A percentile compares a stretch with the other conserved stretches of the same genome.
Evolutionary conservation across 2,797 vertebrate genomes (phyloP).

Genomic region (Protonibea diacanthus): DNA sequence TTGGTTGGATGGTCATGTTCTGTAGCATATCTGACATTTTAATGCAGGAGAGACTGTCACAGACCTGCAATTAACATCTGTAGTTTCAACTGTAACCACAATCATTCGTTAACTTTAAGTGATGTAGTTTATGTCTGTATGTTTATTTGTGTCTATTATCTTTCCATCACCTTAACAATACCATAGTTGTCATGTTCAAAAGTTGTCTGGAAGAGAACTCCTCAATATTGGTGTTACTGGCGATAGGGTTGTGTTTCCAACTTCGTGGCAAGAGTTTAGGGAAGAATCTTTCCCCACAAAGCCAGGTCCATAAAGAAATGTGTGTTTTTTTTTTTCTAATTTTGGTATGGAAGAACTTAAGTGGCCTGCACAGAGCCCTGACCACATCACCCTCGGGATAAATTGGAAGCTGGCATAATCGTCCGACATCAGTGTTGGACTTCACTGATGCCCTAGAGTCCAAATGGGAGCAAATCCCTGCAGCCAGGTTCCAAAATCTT

Average conservation of each 20-base stretch:
- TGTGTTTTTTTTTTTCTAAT: neutral
- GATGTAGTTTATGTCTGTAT: neutral
- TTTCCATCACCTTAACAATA: neutral
- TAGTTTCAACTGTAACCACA: neutral
- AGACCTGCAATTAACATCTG: neutral
- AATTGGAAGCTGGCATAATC: neutral
- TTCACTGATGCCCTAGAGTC: neutral
- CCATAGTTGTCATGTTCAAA: too few relatives aligned
- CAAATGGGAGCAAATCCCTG: constrained; percentile 17
- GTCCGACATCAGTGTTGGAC: neutral
- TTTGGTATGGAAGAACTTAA: neutral
- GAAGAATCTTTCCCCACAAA: neutral
- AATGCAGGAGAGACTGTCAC: neutral
- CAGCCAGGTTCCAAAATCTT: neutral
- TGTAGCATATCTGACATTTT: neutral
- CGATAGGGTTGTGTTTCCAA: neutral
- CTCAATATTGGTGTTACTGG: too few relatives aligned
- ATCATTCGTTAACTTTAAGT: neutral
- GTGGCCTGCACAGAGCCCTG: neutral
- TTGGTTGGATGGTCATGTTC: neutral
- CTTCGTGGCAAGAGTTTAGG: neutral
- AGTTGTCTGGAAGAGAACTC: too few relatives aligned
- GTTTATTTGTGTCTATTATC: neutral
- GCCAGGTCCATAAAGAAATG: neutral
- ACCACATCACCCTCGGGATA: neutral